phyloP scores from a whole-genome alignment of 2,113 vertebrate species.

The Petroica traversi region DNA sequence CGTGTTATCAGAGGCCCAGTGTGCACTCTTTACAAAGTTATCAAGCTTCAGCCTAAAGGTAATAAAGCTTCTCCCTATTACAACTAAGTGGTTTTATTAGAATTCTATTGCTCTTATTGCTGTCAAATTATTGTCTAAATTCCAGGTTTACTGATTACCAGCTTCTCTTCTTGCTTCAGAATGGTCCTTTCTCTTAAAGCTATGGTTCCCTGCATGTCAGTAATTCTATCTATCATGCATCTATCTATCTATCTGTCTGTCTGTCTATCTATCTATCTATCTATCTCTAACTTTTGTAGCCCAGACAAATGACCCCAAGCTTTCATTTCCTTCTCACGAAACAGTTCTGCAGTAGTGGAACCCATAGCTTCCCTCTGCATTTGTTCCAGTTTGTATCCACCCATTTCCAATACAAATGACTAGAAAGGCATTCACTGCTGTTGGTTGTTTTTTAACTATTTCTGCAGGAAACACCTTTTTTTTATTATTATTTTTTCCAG shows the following conservation, averaged over 20 bases:
- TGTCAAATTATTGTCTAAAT: not conserved
- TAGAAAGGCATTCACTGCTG: not conserved
- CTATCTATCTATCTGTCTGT: not conserved
- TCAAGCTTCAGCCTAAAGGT: not conserved
- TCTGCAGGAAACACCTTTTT: not conserved
- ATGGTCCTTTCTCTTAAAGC: not conserved
- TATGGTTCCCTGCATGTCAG: not conserved
- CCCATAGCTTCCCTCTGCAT: not conserved
- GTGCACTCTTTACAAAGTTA: not conserved
- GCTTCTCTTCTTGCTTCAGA: not conserved
- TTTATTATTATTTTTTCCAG: not conserved
- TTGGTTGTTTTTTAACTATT: not conserved
- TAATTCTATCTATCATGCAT: not conserved
- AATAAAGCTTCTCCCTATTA: not conserved
- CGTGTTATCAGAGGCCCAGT: not conserved
- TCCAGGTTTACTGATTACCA: not conserved
- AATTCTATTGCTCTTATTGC: not conserved
- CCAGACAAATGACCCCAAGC: not conserved
- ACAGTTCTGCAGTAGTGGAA: not conserved
- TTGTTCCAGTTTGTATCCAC: not conserved
- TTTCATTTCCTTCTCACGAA: not conserved
- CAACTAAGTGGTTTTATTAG: not conserved
- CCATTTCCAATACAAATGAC: not conserved
- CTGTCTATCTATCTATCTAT: too few relatives aligned
- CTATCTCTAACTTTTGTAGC: not conserved